Conservation (phyloP, 1,140 invertebrate genomes). For the Ooceraea biroi region DNA sequence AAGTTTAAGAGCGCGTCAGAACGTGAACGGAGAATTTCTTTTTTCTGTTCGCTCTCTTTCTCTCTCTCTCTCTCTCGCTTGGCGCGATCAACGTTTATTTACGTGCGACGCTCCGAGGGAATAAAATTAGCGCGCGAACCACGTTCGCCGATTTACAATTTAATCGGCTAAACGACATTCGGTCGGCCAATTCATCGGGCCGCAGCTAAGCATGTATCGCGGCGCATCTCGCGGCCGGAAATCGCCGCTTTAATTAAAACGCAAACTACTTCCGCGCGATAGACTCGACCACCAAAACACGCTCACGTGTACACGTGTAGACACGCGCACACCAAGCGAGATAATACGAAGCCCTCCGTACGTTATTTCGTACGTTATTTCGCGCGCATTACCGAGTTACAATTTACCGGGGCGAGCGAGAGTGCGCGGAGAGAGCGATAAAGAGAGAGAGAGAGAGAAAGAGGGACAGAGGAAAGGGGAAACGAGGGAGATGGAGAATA, state of each 20-base stretch:
- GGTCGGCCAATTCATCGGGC: conserved; percentile 39
- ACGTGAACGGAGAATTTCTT: not conserved
- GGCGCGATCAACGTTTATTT: conserved; percentile 42
- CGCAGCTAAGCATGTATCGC: conserved; percentile 45
- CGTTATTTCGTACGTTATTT: conserved; percentile 63
- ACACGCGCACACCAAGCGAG: conserved; percentile 6
- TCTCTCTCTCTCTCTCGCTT: not conserved
- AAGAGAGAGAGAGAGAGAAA: not conserved
- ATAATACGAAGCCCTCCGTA: conserved; percentile 55
- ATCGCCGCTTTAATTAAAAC: conserved; percentile 63
- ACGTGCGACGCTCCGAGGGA: conserved; percentile 13
- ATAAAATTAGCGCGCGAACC: conserved; percentile 44
- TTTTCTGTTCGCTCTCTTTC: not conserved
- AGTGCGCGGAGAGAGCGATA: not conserved
- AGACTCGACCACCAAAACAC: conserved; percentile 35
- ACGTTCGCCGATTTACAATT: conserved; percentile 51
- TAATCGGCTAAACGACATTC: conserved; percentile 57
- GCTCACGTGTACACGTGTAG: not conserved
- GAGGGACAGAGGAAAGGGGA: conserved; percentile 35
- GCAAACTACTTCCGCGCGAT: conserved; percentile 60
- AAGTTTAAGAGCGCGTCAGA: conserved; percentile 7
- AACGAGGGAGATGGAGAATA: conserved; percentile 56
- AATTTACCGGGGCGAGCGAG: conserved; percentile 49
- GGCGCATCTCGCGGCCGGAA: conserved; percentile 52
- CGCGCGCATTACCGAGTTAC: conserved; percentile 72